Conservation (phyloP, 2,113 vertebrate species). For the Etheostoma cragini region DNA sequence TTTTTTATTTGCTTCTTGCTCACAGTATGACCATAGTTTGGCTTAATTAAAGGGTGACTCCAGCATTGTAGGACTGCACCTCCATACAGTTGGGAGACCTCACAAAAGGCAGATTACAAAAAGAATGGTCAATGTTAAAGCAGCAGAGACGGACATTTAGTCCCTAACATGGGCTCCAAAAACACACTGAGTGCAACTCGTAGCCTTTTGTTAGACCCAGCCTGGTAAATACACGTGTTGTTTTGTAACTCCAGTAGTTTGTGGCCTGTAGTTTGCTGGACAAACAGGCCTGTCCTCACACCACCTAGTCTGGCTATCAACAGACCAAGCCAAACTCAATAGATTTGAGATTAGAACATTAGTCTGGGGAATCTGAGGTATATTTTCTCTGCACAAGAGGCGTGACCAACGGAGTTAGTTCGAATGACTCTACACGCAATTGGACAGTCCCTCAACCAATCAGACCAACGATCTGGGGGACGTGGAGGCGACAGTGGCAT, state of each 20-base stretch:
- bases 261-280: too few species aligned
- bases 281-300: too few species aligned
- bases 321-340: too few species aligned
- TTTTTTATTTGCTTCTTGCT: background rate
- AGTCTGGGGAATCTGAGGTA: too few species aligned
- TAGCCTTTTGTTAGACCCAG: background rate
- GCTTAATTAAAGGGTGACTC: background rate
- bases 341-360: too few species aligned
- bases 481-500: too few species aligned
- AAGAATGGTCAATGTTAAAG: background rate
- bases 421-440: too few species aligned
- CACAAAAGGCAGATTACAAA: background rate
- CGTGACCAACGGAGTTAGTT: too few species aligned
- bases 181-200: background rate
- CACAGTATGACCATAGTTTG: background rate
- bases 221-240: background rate
- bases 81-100: background rate
- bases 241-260: too few species aligned
- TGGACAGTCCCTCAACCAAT: too few species aligned
- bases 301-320: background rate
- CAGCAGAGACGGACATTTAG: background rate
- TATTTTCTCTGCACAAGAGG: too few species aligned
- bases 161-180: background rate
- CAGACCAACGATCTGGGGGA: too few species aligned
- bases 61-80: background rate